Conservation (phyloP, 2,888 invertebrate genomes). For the Marasmarcha lunaedactyla region DNA sequence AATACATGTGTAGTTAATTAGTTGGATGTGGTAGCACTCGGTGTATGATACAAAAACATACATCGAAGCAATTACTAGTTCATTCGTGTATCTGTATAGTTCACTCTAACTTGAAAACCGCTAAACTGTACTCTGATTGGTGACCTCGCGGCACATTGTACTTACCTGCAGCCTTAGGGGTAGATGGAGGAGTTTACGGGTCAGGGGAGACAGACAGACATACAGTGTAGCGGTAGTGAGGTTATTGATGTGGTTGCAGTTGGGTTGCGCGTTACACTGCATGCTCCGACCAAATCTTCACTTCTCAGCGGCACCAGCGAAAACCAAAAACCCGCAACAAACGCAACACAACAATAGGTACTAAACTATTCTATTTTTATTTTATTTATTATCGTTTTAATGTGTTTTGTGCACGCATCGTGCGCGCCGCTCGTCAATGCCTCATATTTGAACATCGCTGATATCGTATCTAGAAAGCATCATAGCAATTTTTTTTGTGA, state of each 20-base stretch:
- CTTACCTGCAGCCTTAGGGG: constrained; percentile 33
- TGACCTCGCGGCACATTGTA: constrained; percentile 10
- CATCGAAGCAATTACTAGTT: constrained; percentile 6
- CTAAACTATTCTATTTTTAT: constrained; percentile 51
- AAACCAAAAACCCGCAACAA: constrained; percentile 67
- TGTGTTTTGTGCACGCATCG: constrained; percentile 67
- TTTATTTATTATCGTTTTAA: constrained; percentile 42
- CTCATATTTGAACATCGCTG: constrained; percentile 47
- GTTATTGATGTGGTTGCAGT: constrained; percentile 82
- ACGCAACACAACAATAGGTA: constrained; percentile 70
- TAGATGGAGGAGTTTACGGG: constrained; percentile 15
- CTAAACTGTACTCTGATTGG: no score
- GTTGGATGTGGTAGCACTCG: constrained; percentile 52
- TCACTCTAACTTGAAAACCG: no score
- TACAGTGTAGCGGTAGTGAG: constrained; percentile 46
- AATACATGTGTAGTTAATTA: constrained; percentile 41
- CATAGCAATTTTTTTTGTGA: constrained; percentile 25
- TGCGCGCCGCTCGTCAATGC: constrained; percentile 57
- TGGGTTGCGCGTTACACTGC: constrained; percentile 91
- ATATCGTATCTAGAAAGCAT: constrained; percentile 50
- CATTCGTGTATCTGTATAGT: background rate
- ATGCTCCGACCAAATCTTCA: constrained; percentile 80
- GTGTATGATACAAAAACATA: constrained; percentile 19
- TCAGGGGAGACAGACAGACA: constrained; percentile 15
- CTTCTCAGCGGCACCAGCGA: constrained; percentile 69